Conservation (phyloP, 2,113 vertebrate genomes). For the Sinocyclocheilus anophthalmus region DNA sequence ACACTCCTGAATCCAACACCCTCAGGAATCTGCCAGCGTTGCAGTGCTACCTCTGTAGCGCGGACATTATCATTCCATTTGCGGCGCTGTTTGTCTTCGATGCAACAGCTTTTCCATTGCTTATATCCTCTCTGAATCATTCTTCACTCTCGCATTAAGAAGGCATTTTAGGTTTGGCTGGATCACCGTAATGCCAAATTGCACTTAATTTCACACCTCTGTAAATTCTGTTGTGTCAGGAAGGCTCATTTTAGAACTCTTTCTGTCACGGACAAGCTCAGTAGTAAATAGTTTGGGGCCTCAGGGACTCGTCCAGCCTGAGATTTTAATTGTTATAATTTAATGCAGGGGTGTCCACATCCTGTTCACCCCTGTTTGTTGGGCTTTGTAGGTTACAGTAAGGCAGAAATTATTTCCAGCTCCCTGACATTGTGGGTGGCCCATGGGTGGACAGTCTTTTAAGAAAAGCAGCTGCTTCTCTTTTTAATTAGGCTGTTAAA, state of each 20-base stretch:
- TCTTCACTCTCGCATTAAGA: slow-evolving; percentile 58
- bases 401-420: slow-evolving; percentile 23
- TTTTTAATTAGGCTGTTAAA: slow-evolving; percentile 47
- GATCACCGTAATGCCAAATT: slow-evolving; percentile 61
- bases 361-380: slow-evolving; percentile 34
- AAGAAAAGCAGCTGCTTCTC: slow-evolving; percentile 32
- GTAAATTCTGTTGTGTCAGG: slow-evolving; percentile 40
- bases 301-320: neutral
- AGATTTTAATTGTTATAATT: slow-evolving; percentile 44
- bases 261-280: slow-evolving; percentile 14
- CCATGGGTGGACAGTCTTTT: slow-evolving; percentile 35
- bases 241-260: slow-evolving; percentile 7
- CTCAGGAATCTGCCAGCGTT: slow-evolving; percentile 31
- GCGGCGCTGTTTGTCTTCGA: slow-evolving; percentile 55
- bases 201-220: slow-evolving; percentile 56
- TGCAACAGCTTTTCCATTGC: slow-evolving; percentile 68
- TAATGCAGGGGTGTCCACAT: slow-evolving; percentile 36
- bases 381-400: slow-evolving; percentile 14
- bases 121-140: slow-evolving; percentile 43
- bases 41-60: slow-evolving; percentile 28
- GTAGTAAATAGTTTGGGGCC: slow-evolving; percentile 26
- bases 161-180: slow-evolving; percentile 58
- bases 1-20: slow-evolving; percentile 51
- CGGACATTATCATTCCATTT: slow-evolving; percentile 50
- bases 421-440: slow-evolving; percentile 52